These are phyloP conservation scores for Oxyura jamaicensis DNA, from an alignment of 2,113 vertebrate species.

Conservation along the genomic window DNA sequence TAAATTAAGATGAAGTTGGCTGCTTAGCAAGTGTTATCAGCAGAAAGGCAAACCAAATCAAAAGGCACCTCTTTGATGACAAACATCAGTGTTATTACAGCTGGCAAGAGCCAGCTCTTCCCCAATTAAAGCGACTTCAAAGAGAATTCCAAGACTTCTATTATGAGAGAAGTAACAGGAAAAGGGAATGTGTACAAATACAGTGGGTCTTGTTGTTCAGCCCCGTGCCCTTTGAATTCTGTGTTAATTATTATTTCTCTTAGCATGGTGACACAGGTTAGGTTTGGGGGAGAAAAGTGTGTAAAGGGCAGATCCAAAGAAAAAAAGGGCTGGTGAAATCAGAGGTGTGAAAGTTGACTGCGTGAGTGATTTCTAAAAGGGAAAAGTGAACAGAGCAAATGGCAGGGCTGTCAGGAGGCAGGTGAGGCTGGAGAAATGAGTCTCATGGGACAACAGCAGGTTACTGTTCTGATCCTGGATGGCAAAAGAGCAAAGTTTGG, in stretches of 20 bases:
- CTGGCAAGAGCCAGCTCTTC: neutral
- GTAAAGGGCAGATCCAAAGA: neutral
- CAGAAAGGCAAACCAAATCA: neutral
- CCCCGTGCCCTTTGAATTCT: neutral
- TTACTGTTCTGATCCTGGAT: neutral
- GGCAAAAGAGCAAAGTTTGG: neutral
- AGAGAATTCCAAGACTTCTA: neutral
- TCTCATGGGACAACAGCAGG: neutral
- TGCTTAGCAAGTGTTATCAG: neutral
- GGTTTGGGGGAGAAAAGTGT: neutral
- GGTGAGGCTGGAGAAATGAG: fast-evolving
- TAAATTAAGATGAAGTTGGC: constrained; percentile 38
- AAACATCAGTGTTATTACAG: neutral
- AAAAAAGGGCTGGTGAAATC: neutral
- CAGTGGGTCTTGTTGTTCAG: neutral
- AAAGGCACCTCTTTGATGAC: neutral
- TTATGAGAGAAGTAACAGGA: neutral
- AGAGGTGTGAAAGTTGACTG: neutral
- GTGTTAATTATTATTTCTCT: neutral
- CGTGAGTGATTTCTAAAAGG: neutral
- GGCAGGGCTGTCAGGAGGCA: neutral
- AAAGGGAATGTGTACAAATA: neutral
- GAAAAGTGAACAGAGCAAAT: neutral
- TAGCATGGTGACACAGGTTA: fast-evolving
- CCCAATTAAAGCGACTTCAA: neutral